Evolutionary conservation across 2,888 invertebrate species (phyloP), one percentile per base, ranked within the genome.

Genomic region (Linyphia triangularis): DNA sequence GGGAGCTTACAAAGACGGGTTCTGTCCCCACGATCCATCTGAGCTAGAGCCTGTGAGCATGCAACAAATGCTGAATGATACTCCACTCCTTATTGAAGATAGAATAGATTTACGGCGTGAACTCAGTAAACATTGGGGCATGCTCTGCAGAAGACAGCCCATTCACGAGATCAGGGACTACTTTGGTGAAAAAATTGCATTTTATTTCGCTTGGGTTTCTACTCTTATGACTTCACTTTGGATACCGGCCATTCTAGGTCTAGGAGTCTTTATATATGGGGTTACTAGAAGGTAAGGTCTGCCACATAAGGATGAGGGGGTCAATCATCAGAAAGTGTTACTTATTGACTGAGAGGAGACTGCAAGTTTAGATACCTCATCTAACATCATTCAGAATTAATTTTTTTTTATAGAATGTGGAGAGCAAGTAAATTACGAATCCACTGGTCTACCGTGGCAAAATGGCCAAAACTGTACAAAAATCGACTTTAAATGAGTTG

Each of bases 151-250:
- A 59, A 63, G 37, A 9, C 89, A 90, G 51, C 90, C 90, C 37
- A 67, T 90, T n/a, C 77, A 89, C 40, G 72, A 78, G 13, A 89
- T 90, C 30, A 77, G 89, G 28, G 83, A 90, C 40, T 90, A 90
- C 37, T 89, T 90, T 22, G 90, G 90, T 4, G 90, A 90, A 37
- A 90, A 90, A 70, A 90, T 90, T 37, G 88, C 90, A 1, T 90
- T 90, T 40, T 90, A 90, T 30, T 90, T 90, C 33, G 90, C 86
- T 1, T 90, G 89, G 88, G 86, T 90, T 0, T 89, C 90, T 0
- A 89, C 85, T 2, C 59, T 90, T 13, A 89, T 90, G 51, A 26
- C 83, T 2, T 90, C 90, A 19, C 70, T 90, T 1, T 88, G 88
- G 82, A 75, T 90, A 24, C 90, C 90, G 1, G 83, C 89, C 10